phyloP scores from a whole-genome alignment of 2,113 vertebrate species.

The Megatriorchis doriae region DNA sequence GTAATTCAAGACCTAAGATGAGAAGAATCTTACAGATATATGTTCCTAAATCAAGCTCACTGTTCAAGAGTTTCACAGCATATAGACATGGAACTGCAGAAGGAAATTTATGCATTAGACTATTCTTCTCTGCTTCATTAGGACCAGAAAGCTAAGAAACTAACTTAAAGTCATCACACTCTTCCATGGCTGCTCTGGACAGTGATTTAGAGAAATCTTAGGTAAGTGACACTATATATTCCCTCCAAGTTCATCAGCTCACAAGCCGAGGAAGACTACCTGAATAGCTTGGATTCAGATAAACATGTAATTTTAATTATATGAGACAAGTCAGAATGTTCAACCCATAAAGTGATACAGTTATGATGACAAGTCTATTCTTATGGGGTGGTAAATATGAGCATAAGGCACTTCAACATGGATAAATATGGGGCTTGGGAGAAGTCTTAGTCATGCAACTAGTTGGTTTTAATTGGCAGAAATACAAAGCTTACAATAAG shows the following conservation, averaged over 20 bases:
- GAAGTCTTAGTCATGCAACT: neutral
- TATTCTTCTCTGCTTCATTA: neutral
- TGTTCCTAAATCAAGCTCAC: neutral
- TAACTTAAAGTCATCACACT: neutral
- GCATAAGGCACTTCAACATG: neutral
- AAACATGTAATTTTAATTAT: neutral
- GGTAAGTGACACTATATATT: neutral
- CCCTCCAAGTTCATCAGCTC: neutral
- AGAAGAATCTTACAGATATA: neutral
- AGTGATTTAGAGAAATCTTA: neutral
- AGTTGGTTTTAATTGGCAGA: neutral
- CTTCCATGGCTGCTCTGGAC: neutral
- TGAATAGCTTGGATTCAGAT: neutral
- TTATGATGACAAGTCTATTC: fast-evolving
- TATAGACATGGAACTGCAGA: neutral
- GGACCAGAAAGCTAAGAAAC: neutral
- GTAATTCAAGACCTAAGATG: neutral
- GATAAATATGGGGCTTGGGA: neutral
- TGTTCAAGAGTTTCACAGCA: neutral
- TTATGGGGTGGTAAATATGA: neutral
- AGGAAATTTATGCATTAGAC: neutral
- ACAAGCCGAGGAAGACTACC: neutral
- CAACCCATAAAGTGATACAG: neutral
- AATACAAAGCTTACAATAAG: neutral
- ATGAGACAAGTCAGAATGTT: neutral